Conservation (phyloP, 1,140 invertebrate genomes). For the Zaprionus nigranus region DNA sequence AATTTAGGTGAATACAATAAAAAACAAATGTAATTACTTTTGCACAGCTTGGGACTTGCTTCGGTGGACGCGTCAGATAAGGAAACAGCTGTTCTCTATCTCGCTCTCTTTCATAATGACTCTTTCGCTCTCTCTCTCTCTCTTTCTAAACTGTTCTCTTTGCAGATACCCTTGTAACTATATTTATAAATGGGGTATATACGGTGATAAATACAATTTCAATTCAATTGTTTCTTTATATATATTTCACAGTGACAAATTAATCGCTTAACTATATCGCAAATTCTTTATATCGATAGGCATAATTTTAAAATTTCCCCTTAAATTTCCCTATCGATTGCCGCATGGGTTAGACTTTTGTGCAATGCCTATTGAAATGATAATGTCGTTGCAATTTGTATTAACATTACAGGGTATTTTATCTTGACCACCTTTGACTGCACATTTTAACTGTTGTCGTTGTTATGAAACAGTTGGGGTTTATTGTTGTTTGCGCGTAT, state of each 20-base stretch:
- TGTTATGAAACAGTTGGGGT: conserved; percentile 26
- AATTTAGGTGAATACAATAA: background rate
- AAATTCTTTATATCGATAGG: background rate
- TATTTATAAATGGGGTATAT: background rate
- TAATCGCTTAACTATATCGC: background rate
- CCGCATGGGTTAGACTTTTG: background rate
- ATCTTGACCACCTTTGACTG: background rate
- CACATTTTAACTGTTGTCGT: background rate
- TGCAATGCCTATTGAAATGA: background rate
- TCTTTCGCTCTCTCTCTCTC: background rate
- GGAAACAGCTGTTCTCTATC: conserved; percentile 1
- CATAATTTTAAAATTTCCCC: background rate
- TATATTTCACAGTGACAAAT: background rate
- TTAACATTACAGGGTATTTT: background rate
- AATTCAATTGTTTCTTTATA: background rate
- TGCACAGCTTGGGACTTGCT: background rate
- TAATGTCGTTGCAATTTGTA: background rate
- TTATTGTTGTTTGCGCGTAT: background rate
- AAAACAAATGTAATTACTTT: background rate
- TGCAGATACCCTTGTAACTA: background rate
- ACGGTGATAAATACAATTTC: background rate
- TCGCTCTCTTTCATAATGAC: background rate
- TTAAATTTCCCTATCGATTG: background rate
- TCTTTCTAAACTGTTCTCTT: background rate
- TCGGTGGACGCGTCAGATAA: background rate